phyloP scores from a whole-genome alignment of 2,113 vertebrate species.

The Suncus etruscus region DNA sequence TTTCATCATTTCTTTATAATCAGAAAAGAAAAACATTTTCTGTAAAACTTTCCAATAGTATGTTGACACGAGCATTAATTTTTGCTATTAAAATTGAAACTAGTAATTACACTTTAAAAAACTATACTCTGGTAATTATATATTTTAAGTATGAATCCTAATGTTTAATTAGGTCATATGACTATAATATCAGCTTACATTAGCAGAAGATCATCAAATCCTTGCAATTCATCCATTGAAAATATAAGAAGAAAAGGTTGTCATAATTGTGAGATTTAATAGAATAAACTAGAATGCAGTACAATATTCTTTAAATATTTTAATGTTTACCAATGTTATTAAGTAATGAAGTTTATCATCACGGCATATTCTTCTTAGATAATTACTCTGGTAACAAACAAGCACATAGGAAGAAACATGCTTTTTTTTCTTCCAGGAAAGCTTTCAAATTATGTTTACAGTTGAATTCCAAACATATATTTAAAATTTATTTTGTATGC shows the following conservation, averaged over 20 bases:
- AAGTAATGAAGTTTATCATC: constrained; percentile 79
- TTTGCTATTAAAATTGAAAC: constrained; percentile 70
- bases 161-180: constrained; percentile 74
- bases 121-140: constrained; percentile 34
- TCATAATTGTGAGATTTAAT: constrained; percentile 76
- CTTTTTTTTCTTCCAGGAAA: constrained; percentile 47
- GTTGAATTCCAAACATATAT: constrained; percentile 47
- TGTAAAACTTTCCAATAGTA: constrained; percentile 32
- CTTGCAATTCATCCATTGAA: constrained; percentile 69
- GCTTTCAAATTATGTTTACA: constrained; percentile 56
- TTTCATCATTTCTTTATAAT: constrained; percentile 34
- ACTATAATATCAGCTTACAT: constrained; percentile 65
- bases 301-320: constrained; percentile 79
- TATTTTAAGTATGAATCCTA: constrained; percentile 71
- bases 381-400: constrained; percentile 67
- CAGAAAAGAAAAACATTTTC: constrained; percentile 35
- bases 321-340: constrained; percentile 79
- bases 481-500: constrained; percentile 37
- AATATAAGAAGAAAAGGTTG: constrained; percentile 68
- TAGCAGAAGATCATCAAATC: constrained; percentile 63
- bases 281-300: constrained; percentile 66
- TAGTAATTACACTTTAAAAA: constrained; percentile 67
- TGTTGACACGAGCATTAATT: constrained; percentile 50
- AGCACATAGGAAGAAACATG: constrained; percentile 37
- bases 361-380: constrained; percentile 74